Percentiles rank a stretch among this genome's conserved stretches.
Evolutionary conservation across 2,888 invertebrate species (phyloP).

Genomic region (Drosophila formosana): DNA sequence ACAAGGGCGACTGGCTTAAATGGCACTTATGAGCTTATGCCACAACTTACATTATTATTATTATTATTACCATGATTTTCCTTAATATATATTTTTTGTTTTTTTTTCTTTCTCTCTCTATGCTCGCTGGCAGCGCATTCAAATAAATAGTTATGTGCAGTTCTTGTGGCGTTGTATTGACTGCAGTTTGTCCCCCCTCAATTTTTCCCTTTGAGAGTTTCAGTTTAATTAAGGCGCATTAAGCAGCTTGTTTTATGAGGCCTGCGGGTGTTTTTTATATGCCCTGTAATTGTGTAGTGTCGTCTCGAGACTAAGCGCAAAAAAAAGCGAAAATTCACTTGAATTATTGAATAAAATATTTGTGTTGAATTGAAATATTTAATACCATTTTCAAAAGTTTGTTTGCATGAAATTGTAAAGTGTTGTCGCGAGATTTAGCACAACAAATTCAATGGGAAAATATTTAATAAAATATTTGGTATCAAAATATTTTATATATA

Average conservation of each 20-base stretch:
- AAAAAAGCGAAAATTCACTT: neutral
- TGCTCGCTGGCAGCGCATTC: constrained; percentile 34
- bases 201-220: constrained; percentile 28
- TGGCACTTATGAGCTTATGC: constrained; percentile 81
- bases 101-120: neutral
- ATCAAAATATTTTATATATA: too few species aligned
- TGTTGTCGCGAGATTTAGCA: too few species aligned
- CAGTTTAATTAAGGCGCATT: constrained; percentile 73
- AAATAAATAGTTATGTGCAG: constrained; percentile 76
- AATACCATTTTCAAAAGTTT: too few species aligned
- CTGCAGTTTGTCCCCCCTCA: constrained; percentile 25
- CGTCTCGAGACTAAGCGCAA: neutral
- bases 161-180: constrained; percentile 48
- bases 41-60: constrained; percentile 81
- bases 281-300: constrained; percentile 11
- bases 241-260: constrained; percentile 52
- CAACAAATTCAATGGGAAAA: too few species aligned
- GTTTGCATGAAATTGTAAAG: too few species aligned
- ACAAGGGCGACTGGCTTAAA: constrained; percentile 69
- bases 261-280: constrained; percentile 42
- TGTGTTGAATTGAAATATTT: neutral
- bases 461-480: too few species aligned
- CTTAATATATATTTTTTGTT: constrained; percentile 43
- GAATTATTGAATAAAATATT: neutral
- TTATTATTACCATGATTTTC: constrained; percentile 75